Conservation (phyloP, 2,888 invertebrate species). For the Acleris sparsana region DNA sequence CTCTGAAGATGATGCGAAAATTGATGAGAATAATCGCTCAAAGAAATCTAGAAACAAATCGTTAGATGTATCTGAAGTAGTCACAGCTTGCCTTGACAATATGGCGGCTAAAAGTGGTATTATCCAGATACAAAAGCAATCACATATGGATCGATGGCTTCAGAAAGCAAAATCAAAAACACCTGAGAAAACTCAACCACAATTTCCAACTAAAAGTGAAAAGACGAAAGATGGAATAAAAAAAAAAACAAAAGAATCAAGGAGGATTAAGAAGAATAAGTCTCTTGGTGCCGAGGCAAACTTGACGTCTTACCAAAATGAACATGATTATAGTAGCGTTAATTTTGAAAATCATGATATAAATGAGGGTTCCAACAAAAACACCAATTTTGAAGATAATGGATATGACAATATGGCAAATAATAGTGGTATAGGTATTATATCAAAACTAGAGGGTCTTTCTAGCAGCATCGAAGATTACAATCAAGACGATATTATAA, state of each 20-base stretch:
- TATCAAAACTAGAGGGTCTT: constrained; percentile 48
- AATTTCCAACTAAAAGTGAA: constrained; percentile 37
- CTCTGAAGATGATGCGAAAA: constrained; percentile 68
- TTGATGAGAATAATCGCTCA: constrained; percentile 57
- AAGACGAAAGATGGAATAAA: constrained; percentile 37
- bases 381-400: constrained; percentile 36
- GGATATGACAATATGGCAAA: constrained; percentile 38
- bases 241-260: constrained; percentile 26
- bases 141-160: constrained; percentile 80
- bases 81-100: constrained; percentile 76
- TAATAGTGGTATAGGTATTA: constrained; percentile 43
- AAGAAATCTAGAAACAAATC: constrained; percentile 62
- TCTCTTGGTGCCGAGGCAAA: constrained; percentile 48
- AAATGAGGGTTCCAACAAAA: constrained; percentile 28
- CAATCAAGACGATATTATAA: constrained; percentile 35
- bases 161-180: constrained; percentile 80
- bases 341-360: constrained; percentile 36
- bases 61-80: constrained; percentile 74
- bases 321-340: constrained; percentile 55
- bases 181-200: constrained; percentile 67
- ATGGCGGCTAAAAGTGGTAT: constrained; percentile 79
- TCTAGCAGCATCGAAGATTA: constrained; percentile 36
- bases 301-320: constrained; percentile 49
- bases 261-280: constrained; percentile 47
- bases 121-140: constrained; percentile 75